Percentiles rank a stretch among this genome's conserved stretches.
Evolutionary conservation across 2,888 invertebrate genomes (phyloP).

Genomic region (Quadriops clusia): DNA sequence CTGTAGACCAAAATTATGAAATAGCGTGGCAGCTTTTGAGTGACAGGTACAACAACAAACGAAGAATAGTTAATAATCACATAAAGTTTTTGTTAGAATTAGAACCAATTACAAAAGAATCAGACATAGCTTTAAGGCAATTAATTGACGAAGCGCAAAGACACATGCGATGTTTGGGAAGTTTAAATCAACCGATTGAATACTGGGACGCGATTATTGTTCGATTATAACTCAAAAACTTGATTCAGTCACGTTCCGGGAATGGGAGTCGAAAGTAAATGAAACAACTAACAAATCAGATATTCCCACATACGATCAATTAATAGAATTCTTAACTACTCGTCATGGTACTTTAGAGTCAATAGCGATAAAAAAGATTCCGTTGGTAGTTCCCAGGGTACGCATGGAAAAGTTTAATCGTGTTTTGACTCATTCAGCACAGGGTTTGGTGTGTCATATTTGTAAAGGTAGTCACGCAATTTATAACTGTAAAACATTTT

Average conservation of each 20-base stretch:
- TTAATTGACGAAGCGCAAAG: slow-evolving; percentile 2
- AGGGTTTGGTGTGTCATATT: too few relatives aligned
- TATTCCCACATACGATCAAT: slow-evolving; percentile 3
- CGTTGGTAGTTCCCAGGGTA: too few relatives aligned
- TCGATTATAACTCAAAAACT: slow-evolving; percentile 4
- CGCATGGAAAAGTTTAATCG: too few relatives aligned
- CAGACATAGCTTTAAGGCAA: slow-evolving; percentile 1
- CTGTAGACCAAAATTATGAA: too few relatives aligned
- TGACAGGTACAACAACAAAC: slow-evolving; percentile 8
- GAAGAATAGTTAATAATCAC: slow-evolving; percentile 6
- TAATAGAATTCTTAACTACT: slow-evolving; percentile 6
- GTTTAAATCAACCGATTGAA: slow-evolving; percentile 5
- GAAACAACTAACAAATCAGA: neutral
- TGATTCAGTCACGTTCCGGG: slow-evolving; percentile 4
- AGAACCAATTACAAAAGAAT: slow-evolving; percentile 4
- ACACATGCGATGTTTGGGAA: slow-evolving; percentile 7
- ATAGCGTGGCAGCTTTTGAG: too few relatives aligned
- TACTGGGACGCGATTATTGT: slow-evolving; percentile 7
- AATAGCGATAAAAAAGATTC: neutral
- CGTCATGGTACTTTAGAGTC: neutral
- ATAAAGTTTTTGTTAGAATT: slow-evolving; percentile 7
- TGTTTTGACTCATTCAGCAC: too few relatives aligned
- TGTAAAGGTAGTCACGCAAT: too few relatives aligned
- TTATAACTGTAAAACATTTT: too few relatives aligned
- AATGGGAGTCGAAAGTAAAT: slow-evolving; percentile 5